These are phyloP conservation scores for Neosilurus hyrtlii DNA, from an alignment of 2,797 vertebrate species.

Conservation along the genomic window DNA sequence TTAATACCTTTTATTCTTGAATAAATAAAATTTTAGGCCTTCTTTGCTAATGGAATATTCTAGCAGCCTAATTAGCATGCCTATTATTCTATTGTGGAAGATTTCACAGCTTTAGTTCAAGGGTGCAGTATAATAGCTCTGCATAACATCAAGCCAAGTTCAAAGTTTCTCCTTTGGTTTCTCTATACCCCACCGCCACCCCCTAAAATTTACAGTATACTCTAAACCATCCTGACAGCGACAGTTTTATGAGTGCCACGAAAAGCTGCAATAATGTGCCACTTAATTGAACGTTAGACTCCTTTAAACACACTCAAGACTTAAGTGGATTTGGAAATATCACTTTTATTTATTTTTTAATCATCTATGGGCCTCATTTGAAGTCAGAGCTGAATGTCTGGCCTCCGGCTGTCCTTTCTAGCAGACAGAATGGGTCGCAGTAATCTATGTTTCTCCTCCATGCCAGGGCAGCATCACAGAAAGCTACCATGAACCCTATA, in stretches of 20 bases:
- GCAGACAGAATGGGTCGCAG: conserved; percentile 69
- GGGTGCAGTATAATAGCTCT: neutral
- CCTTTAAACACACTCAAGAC: conserved; percentile 66
- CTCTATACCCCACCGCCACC: conserved; percentile 31
- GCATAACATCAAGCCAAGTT: conserved; percentile 30
- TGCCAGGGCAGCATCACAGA: conserved; percentile 57
- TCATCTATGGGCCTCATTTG: conserved; percentile 61
- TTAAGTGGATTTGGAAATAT: conserved; percentile 64
- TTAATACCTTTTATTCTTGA: neutral
- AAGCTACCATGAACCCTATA: conserved; percentile 63
- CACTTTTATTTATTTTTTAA: conserved; percentile 49
- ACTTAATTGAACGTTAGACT: conserved; percentile 68
- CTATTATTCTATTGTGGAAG: neutral
- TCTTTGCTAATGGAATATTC: neutral
- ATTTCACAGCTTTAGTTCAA: conserved; percentile 1
- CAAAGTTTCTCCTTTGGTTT: conserved; percentile 43
- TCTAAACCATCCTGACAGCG: conserved; percentile 62
- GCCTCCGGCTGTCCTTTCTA: conserved; percentile 60
- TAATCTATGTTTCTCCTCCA: conserved; percentile 62
- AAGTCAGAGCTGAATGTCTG: conserved; percentile 62
- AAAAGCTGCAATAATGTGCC: conserved; percentile 67
- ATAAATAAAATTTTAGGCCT: neutral
- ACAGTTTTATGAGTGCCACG: conserved; percentile 60
- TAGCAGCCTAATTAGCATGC: neutral
- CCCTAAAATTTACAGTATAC: conserved; percentile 58